Percentiles rank a stretch among this genome's conserved stretches.
Conservation (phyloP, 1,140 invertebrate genomes). For the Amphibalanus amphitrite region DNA sequence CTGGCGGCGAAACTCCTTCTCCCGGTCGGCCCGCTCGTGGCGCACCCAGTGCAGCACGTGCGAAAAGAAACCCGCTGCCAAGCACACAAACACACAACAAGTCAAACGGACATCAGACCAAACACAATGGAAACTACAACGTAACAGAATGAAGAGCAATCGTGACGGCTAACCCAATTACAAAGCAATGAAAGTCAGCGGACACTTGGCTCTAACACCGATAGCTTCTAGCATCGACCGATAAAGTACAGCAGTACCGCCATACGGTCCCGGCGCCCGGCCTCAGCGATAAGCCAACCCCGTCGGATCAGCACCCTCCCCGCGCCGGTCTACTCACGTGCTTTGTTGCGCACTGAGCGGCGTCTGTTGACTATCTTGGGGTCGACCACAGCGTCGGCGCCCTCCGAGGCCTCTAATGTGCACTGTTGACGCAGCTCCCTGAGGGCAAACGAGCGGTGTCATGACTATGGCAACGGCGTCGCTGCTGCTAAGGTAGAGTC, state of each 20-base stretch:
- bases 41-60: constrained; percentile 26
- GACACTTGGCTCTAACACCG: neutral
- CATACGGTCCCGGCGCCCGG: too few species aligned
- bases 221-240: neutral
- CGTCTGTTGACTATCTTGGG: constrained; percentile 9
- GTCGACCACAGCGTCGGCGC: constrained; percentile 16
- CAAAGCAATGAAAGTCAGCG: too few species aligned
- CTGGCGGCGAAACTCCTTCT: constrained; percentile 23
- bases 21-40: constrained; percentile 23
- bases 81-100: neutral
- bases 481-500: too few species aligned
- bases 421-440: constrained; percentile 27
- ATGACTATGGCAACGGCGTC: too few species aligned
- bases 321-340: constrained; percentile 15
- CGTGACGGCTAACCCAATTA: too few species aligned
- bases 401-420: constrained; percentile 24
- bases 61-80: constrained; percentile 20
- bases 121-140: neutral
- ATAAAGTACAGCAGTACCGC: too few species aligned
- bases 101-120: neutral
- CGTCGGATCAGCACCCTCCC: too few species aligned
- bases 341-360: constrained; percentile 14
- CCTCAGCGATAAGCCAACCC: too few species aligned
- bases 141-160: neutral
- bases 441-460: constrained; percentile 14